Conservation (phyloP, 2,113 vertebrate species). For the Microtus richardsoni region DNA sequence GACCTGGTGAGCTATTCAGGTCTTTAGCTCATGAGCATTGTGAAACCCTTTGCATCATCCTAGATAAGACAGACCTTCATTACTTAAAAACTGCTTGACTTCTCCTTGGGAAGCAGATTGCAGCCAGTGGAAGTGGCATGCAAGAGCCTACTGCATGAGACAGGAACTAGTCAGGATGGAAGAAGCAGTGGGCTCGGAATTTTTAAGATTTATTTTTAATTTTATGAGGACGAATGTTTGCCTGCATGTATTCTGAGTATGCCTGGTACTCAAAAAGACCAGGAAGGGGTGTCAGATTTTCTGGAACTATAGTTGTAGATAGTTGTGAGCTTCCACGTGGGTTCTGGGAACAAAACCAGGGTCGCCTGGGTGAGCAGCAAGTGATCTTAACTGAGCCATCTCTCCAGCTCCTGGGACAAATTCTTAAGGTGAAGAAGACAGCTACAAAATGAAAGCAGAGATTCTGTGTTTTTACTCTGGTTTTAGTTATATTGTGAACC, state of each 20-base stretch:
- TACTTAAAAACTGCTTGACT: background rate
- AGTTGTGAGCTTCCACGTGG: no score
- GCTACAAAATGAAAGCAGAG: background rate
- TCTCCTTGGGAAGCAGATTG: background rate
- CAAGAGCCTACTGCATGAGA: background rate
- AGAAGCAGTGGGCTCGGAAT: background rate
- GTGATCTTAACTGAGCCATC: background rate
- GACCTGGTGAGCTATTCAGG: background rate
- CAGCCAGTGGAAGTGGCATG: background rate
- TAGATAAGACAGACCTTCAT: background rate
- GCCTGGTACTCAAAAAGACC: background rate
- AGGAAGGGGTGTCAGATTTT: background rate
- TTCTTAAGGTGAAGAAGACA: background rate
- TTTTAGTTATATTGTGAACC: background rate
- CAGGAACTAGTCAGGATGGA: no score
- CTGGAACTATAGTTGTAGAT: background rate
- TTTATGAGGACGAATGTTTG: background rate
- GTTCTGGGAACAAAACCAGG: background rate
- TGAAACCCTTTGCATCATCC: background rate
- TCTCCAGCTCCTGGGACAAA: background rate
- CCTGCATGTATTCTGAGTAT: no score
- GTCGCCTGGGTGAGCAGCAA: background rate
- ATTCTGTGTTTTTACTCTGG: background rate
- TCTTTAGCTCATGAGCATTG: background rate
- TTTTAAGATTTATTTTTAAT: background rate